Base-by-base conservation (phyloP, 2,888 invertebrate genomes). In the Caenorhabditis panamensis region DNA sequence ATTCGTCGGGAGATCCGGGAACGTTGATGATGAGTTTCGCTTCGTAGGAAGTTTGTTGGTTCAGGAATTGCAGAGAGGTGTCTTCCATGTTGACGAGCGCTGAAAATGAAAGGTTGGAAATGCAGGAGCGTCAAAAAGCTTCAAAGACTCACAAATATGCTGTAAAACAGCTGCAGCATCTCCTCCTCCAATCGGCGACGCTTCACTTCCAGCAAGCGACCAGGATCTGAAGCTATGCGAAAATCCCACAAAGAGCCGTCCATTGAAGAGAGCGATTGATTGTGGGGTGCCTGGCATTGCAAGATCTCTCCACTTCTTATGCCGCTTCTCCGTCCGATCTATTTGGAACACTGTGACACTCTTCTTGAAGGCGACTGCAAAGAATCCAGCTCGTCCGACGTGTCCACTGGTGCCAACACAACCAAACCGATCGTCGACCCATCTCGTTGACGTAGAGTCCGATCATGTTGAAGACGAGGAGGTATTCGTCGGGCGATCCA, bases 341-440 rank as follows among this genome's bases (percentile, higher is more conserved):
- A 90, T 88, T 61, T 88, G 85, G 79, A 84, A 90, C 22, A 90
- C 82, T 18, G 84, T 95, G 89, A 95, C 95, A 93, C 96, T 96
- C 92, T 96, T 94, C 92, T 97, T 97, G 89, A 96, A 94, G 72
- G 97, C 95, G 77, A 96, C 95, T 86, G 96, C 96, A 89, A 99
- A 94, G 90, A 95, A 96, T 91, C 77, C 79, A 1, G 73, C 68
- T 47, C 75, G 26, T 37, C 75, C 75, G n/a, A 67, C 71, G 1
- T 75, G 67, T 11, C 18, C 53, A 13, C 58, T 73, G 3, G 80
- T 82, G 9, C 82, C 72, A 1, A 79, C 83, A 0, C n/a, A n/a
- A 0, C 95, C 94, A 86, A 95, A 94, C 31, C 94, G 94, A 83
- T 95, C 95, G 95, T 85, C 95, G 95, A 92, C 96, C 96, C 63